phyloP scores from a whole-genome alignment of 2,113 vertebrate species.

The Dasypus novemcinctus region DNA sequence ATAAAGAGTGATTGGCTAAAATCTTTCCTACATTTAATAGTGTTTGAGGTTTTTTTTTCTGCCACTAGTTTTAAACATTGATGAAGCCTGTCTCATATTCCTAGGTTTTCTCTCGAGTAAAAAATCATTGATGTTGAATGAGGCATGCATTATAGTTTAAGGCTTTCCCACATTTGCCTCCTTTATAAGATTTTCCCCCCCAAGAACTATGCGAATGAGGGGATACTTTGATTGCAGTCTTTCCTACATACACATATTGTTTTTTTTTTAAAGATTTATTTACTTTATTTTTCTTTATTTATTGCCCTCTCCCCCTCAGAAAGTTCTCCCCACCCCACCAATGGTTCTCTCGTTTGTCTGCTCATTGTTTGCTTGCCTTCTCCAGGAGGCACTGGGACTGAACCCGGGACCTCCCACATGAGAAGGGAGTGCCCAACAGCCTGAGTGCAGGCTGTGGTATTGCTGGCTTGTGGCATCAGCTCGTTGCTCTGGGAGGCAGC shows the following conservation, averaged over 20 bases:
- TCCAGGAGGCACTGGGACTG: too few relatives aligned
- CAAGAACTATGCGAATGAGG: background rate
- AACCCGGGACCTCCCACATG: too few relatives aligned
- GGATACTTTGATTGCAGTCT: background rate
- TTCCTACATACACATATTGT: background rate
- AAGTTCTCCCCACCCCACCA: too few relatives aligned
- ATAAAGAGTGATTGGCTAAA: background rate
- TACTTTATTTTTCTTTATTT: too few relatives aligned
- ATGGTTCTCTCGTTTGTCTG: too few relatives aligned
- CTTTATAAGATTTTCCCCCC: background rate
- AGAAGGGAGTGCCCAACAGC: too few relatives aligned
- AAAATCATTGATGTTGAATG: background rate
- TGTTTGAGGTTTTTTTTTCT: background rate
- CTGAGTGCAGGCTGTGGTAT: too few relatives aligned
- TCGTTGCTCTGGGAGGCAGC: too few relatives aligned
- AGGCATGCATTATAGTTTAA: conserved; percentile 27
- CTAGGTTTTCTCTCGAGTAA: background rate
- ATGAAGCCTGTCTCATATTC: background rate
- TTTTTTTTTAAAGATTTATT: too few relatives aligned
- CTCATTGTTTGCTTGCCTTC: too few relatives aligned
- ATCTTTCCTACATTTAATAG: background rate
- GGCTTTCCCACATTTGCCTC: background rate
- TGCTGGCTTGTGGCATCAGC: too few relatives aligned
- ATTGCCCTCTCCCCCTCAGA: too few relatives aligned
- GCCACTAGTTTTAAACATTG: background rate